Conservation (phyloP, 2,888 invertebrate species). For the Tolmerus cingulatus region DNA sequence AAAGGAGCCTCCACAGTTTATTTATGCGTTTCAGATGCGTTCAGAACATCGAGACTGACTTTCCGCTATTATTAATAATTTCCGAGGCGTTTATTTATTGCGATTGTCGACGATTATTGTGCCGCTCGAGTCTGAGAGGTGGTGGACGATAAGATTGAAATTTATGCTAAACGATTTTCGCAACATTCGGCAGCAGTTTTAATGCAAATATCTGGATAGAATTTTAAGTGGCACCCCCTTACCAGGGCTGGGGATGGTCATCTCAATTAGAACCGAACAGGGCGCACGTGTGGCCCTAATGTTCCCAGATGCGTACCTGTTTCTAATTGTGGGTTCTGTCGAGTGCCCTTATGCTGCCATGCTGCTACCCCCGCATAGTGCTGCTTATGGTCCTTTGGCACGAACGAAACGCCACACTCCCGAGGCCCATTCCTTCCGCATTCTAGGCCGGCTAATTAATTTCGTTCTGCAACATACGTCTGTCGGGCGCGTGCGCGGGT, state of each 20-base stretch:
- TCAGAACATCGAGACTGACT: background rate
- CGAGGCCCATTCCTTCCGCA: background rate
- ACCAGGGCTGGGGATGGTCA: background rate
- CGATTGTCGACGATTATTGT: background rate
- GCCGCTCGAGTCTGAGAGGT: background rate
- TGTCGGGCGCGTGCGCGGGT: conserved; percentile 38
- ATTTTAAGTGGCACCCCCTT: background rate
- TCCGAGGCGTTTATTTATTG: conserved; percentile 41
- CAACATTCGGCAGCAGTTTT: background rate
- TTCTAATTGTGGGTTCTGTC: background rate
- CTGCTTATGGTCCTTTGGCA: conserved; percentile 22
- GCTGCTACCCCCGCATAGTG: background rate
- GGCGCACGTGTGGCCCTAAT: background rate
- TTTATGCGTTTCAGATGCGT: conserved; percentile 14
- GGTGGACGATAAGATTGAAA: background rate
- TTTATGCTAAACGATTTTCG: background rate
- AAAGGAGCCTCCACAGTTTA: conserved; percentile 30
- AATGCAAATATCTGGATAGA: background rate
- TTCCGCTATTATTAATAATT: conserved; percentile 40
- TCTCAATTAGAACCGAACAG: background rate
- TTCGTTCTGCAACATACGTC: conserved; percentile 40
- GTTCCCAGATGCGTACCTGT: conserved; percentile 24
- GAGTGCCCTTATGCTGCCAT: background rate
- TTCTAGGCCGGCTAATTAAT: conserved; percentile 31
- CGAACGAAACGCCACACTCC: background rate